Evolutionary conservation across 37 sponge, comb jelly and placozoan species (phyloP), one percentile per base, ranked within the genome.

Genomic region (Crambe crambe): DNA sequence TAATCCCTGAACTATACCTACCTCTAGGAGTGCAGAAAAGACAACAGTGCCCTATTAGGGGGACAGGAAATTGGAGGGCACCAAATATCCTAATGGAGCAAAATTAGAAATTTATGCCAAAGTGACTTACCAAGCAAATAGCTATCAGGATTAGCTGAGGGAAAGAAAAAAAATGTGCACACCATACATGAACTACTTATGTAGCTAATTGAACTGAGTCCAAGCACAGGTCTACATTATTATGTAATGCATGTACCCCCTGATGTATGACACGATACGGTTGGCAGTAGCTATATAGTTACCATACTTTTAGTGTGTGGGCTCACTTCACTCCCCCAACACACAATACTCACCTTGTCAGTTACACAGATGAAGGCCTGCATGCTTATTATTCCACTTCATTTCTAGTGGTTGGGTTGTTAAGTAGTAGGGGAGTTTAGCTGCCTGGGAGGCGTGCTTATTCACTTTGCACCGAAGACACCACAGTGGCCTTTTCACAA

Each of bases 281-380:
- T n/a, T n/a, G n/a, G n/a, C n/a, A 51, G 15, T 51, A 51, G n/a
- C n/a, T n/a, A n/a, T n/a, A n/a, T n/a, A n/a, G 54, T 15, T 51
- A 9, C 9, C 15, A 51, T 9, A 62, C 30, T 21, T 26, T 62
- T 9, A 26, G 8, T 26, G 21, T 6, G 6, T 20, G 6, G 29
- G 41, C 72, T 21, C 43, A 38, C 8, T 8, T 35, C 23, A 37
- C 25, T 8, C 23, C 23, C 6, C 22, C 9, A n/a, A n/a, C n/a
- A n/a, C n/a, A n/a, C n/a, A 10, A 3, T n/a, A 71, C 76, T 76
- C 29, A 78, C 78, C 61, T 4, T 65, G 1, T 64, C 30, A 32
- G 43, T 64, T 6, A 26, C 78, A 78, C n/a, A 39, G 3, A 1
- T 34, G 2, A 61, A 80, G 62, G 32, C 81, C n/a, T n/a, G n/a